Percentiles rank a stretch among this genome's conserved stretches.
Evolutionary conservation across 92 coral and sea anemone species (phyloP).

Genomic region (Paramuricea clavata): DNA sequence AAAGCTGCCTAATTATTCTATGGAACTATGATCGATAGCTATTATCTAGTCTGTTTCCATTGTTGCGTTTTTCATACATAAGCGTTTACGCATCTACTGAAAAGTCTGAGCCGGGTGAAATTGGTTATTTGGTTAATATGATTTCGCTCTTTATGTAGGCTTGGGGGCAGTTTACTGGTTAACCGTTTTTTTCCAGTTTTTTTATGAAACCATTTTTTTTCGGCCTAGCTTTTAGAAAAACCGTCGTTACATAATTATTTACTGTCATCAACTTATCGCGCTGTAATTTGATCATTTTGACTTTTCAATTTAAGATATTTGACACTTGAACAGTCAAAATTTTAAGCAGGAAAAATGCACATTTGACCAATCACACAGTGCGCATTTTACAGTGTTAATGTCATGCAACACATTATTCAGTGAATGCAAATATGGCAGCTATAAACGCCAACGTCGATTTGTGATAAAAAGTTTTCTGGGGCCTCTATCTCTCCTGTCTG

Average conservation of each 20-base stretch:
- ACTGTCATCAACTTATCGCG: too few relatives aligned
- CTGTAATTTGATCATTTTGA: too few relatives aligned
- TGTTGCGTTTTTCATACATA: too few relatives aligned
- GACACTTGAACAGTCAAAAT: too few relatives aligned
- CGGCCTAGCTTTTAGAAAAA: neutral
- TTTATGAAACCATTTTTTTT: neutral
- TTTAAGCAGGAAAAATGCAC: neutral
- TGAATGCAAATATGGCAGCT: neutral
- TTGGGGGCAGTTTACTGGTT: neutral
- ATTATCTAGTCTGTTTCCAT: too few relatives aligned
- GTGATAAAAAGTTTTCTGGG: neutral
- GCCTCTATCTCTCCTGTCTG: constrained; percentile 4
- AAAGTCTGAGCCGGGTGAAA: too few relatives aligned
- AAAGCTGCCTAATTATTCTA: too few relatives aligned
- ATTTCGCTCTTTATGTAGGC: too few relatives aligned
- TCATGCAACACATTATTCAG: neutral
- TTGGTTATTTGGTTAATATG: too few relatives aligned
- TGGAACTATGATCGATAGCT: too few relatives aligned
- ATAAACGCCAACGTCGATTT: neutral
- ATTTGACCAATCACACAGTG: neutral
- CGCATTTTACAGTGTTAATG: neutral
- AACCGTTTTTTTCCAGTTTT: neutral
- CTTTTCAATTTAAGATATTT: too few relatives aligned
- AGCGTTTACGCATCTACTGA: too few relatives aligned
- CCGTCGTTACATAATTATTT: neutral